phyloP scores from a whole-genome alignment of 2,888 invertebrate species.

The Drosophila lacicola region DNA sequence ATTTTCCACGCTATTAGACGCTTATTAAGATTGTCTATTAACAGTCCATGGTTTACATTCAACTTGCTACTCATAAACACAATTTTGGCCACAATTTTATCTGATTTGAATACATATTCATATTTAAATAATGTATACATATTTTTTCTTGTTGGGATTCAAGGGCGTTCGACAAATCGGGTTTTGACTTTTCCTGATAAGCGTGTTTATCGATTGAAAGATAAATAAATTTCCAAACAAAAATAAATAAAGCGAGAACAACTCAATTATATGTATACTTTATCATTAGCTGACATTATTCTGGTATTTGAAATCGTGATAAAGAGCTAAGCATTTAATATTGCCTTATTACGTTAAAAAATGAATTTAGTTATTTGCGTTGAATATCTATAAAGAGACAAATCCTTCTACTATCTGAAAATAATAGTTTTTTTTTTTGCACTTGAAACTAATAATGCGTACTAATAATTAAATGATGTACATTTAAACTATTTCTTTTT shows the following conservation, averaged over 20 bases:
- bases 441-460: no score
- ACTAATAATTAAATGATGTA: no score
- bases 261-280: background rate
- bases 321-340: background rate
- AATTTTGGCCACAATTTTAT: background rate
- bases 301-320: background rate
- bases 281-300: no score
- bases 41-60: slow-evolving; percentile 7
- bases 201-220: slow-evolving; percentile 18
- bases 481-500: no score
- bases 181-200: slow-evolving; percentile 14
- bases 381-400: no score
- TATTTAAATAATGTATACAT: background rate
- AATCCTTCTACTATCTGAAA: no score
- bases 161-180: slow-evolving; percentile 10
- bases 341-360: no score
- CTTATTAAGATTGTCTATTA: slow-evolving; percentile 45
- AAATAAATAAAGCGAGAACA: background rate
- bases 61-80: slow-evolving; percentile 15
- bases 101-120: background rate
- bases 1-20: slow-evolving; percentile 65
- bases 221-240: slow-evolving; percentile 4
- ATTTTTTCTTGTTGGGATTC: slow-evolving; percentile 7
- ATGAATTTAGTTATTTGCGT: no score
- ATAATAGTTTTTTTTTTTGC: no score